A percentile compares a stretch with the other conserved stretches of the same genome.
Conservation (phyloP, 2,888 invertebrate species). For the Abrostola tripartita region DNA sequence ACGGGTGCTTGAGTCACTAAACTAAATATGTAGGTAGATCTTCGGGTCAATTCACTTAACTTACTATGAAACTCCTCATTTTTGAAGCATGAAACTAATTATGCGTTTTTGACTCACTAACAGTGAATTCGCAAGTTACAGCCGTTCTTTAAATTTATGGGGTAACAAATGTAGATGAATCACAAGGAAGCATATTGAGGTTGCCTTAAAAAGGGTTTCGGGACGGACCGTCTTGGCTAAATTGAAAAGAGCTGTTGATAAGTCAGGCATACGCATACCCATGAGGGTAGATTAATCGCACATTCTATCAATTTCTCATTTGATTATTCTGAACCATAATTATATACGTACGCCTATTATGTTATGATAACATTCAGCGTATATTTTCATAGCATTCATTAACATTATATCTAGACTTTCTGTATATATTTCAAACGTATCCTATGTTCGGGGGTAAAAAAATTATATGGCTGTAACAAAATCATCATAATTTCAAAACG, state of each 20-base stretch:
- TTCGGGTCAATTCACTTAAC: too few relatives aligned
- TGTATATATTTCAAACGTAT: background rate
- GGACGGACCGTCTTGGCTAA: constrained; percentile 37
- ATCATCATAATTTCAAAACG: constrained; percentile 8
- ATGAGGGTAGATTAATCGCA: constrained; percentile 22
- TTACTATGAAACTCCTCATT: too few relatives aligned
- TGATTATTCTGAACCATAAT: background rate
- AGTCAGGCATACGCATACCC: constrained; percentile 38
- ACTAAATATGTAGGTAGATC: too few relatives aligned
- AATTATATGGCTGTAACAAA: background rate
- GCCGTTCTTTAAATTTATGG: constrained; percentile 42
- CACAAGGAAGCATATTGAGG: constrained; percentile 54
- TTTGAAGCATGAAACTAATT: too few relatives aligned
- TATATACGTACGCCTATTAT: background rate
- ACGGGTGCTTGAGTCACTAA: too few relatives aligned
- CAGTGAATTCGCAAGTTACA: constrained; percentile 16
- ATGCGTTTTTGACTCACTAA: too few relatives aligned
- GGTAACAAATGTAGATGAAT: constrained; percentile 44
- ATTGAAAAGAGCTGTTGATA: constrained; percentile 53
- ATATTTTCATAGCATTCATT: too few relatives aligned
- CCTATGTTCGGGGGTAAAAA: background rate
- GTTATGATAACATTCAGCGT: too few relatives aligned
- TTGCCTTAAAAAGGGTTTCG: constrained; percentile 46
- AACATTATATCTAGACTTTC: too few relatives aligned
- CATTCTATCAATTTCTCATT: constrained; percentile 34